Conservation (phyloP, 2,113 vertebrate species). For the Tenrec ecaudatus region DNA sequence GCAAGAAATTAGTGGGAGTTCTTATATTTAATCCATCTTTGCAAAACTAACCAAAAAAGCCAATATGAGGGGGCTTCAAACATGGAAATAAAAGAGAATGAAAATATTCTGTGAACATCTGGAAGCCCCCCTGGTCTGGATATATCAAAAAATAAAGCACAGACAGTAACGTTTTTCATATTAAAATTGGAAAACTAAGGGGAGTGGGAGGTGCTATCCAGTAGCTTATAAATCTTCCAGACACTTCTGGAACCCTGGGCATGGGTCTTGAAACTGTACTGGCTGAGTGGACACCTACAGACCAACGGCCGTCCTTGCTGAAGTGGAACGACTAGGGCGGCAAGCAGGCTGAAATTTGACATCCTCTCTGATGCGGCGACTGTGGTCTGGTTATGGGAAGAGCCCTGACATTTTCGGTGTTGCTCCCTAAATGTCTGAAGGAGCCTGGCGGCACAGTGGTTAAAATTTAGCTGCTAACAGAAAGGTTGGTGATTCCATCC, state of each 20-base stretch:
- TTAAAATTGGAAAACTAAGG: slow-evolving; percentile 29
- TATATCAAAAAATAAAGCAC: too few relatives aligned
- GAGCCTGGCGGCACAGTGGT: not conserved
- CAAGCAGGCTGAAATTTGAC: not conserved
- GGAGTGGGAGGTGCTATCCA: not conserved
- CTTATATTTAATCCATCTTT: not conserved
- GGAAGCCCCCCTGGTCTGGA: not conserved
- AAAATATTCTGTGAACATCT: too few relatives aligned
- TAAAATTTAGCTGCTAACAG: not conserved
- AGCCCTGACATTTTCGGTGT: not conserved
- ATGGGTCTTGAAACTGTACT: not conserved
- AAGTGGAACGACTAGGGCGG: too few relatives aligned
- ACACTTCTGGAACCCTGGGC: not conserved
- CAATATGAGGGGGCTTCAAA: not conserved
- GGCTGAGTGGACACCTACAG: not conserved
- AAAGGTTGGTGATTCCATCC: not conserved
- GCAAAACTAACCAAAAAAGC: not conserved
- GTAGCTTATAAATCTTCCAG: not conserved
- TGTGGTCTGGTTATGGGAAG: not conserved
- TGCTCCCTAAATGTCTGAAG: not conserved
- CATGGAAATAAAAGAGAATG: not conserved
- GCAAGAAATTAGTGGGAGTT: not conserved
- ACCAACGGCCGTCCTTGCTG: not conserved
- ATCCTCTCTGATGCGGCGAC: too few relatives aligned
- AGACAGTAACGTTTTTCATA: not conserved